A percentile compares a stretch with the other conserved stretches of the same genome.
phyloP scores from a whole-genome alignment of 2,113 vertebrate genomes.

The Telmatochromis sp. region DNA sequence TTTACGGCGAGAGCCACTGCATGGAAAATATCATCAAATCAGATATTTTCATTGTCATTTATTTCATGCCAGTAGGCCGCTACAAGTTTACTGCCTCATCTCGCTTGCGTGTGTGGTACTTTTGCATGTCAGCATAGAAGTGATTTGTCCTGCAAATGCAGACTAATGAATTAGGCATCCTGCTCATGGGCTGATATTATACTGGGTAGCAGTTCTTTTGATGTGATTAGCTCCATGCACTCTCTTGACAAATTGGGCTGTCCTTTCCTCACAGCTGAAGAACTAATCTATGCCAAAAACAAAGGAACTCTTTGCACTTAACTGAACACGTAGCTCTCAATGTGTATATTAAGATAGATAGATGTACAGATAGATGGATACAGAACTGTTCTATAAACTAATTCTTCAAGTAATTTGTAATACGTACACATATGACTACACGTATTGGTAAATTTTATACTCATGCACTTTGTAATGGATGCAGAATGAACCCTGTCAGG shows the following conservation, averaged over 20 bases:
- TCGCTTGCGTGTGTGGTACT: conserved; percentile 3
- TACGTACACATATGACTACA: neutral
- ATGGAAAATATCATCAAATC: neutral
- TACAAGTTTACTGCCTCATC: neutral
- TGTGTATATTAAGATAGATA: neutral
- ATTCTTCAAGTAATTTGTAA: neutral
- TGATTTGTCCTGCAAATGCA: conserved; percentile 65
- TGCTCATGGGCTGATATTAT: conserved; percentile 60
- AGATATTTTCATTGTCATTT: conserved; percentile 6
- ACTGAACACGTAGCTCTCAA: neutral
- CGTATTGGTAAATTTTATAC: neutral
- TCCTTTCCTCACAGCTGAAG: conserved; percentile 55
- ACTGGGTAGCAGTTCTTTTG: conserved; percentile 62
- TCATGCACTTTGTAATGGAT: neutral
- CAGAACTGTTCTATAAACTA: neutral
- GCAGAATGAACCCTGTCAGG: neutral
- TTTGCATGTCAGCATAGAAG: conserved; percentile 45
- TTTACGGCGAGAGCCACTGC: neutral
- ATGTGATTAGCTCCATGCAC: conserved; percentile 66
- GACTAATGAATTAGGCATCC: conserved; percentile 64
- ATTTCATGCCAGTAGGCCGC: neutral
- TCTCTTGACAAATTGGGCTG: conserved; percentile 67
- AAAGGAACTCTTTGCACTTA: conserved; percentile 25
- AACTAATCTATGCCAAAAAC: conserved; percentile 65
- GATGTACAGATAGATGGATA: neutral